These are phyloP conservation scores for Pampus argenteus DNA, from an alignment of 2,797 vertebrate genomes.

Conservation along the genomic window DNA sequence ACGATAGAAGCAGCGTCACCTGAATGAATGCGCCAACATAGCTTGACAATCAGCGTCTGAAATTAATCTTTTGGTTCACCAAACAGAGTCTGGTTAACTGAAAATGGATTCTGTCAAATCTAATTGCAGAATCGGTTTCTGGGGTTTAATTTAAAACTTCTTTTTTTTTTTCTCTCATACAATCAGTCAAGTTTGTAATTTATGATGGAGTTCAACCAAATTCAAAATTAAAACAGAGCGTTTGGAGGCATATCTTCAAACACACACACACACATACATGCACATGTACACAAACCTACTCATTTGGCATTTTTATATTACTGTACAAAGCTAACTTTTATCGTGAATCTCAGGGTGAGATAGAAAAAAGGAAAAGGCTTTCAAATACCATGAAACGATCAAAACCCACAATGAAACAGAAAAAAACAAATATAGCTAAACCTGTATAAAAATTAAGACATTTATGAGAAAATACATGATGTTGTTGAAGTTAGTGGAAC, in stretches of 20 bases:
- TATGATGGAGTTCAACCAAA: conserved; percentile 47
- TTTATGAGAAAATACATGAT: no score
- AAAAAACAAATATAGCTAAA: no score
- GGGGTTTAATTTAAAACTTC: conserved; percentile 57
- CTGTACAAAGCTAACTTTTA: conserved; percentile 1
- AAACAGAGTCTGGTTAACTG: conserved; percentile 43
- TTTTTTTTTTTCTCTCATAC: conserved; percentile 8
- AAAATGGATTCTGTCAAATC: conserved; percentile 60
- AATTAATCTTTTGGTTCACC: conserved; percentile 69
- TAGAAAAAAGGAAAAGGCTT: not conserved
- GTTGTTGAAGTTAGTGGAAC: no score
- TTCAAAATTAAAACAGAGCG: conserved; percentile 34
- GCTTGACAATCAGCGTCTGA: conserved; percentile 66
- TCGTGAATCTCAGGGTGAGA: not conserved
- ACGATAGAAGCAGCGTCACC: conserved; percentile 32
- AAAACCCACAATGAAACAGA: not conserved
- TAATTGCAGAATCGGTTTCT: conserved; percentile 59
- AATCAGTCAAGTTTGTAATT: conserved; percentile 62
- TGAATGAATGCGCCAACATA: conserved; percentile 47
- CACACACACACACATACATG: not conserved
- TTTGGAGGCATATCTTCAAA: conserved; percentile 3
- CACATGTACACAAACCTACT: not conserved
- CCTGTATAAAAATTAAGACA: no score
- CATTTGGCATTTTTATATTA: not conserved
- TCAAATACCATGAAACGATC: not conserved